Percentiles rank a stretch among this genome's conserved stretches.
These are phyloP conservation scores for Desmophyllum pertusum DNA, from an alignment of 92 coral and sea anemone genomes.

Conservation along the genomic window DNA sequence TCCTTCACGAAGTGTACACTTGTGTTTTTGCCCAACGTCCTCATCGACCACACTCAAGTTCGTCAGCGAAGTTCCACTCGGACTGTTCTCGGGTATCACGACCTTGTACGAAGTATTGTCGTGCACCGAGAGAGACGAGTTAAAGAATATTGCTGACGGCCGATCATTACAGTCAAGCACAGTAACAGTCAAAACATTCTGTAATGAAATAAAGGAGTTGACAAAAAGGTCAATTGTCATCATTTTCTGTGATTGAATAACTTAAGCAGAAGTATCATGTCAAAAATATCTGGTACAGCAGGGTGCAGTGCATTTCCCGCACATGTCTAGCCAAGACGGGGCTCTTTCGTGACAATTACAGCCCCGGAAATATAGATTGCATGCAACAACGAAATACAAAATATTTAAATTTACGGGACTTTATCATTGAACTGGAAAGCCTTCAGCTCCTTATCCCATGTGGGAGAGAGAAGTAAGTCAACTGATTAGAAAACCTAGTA, in stretches of 20 bases:
- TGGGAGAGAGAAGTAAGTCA: too few species aligned
- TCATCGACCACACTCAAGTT: constrained; percentile 82
- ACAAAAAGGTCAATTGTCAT: neutral
- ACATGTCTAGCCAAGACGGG: too few species aligned
- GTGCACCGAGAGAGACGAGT: constrained; percentile 43
- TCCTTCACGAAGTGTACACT: constrained; percentile 67
- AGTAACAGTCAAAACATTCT: constrained; percentile 51
- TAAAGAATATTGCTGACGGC: constrained; percentile 57
- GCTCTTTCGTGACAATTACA: too few species aligned
- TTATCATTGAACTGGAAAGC: too few species aligned
- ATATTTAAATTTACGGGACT: too few species aligned
- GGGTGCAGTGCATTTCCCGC: too few species aligned
- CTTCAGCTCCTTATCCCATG: too few species aligned
- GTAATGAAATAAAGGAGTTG: neutral
- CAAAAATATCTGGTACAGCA: neutral
- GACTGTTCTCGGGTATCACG: constrained; percentile 80
- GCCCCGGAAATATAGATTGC: too few species aligned
- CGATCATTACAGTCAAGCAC: constrained; percentile 80
- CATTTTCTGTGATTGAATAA: too few species aligned
- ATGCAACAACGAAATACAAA: too few species aligned
- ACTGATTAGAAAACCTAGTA: too few species aligned
- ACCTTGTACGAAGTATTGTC: constrained; percentile 26
- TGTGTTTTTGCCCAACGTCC: constrained; percentile 75
- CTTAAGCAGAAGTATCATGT: too few species aligned
- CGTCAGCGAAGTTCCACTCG: constrained; percentile 78